Evolutionary conservation across 2,888 invertebrate genomes (phyloP), one percentile per base, ranked within the genome.

Genomic region (Laspeyria flexula): DNA sequence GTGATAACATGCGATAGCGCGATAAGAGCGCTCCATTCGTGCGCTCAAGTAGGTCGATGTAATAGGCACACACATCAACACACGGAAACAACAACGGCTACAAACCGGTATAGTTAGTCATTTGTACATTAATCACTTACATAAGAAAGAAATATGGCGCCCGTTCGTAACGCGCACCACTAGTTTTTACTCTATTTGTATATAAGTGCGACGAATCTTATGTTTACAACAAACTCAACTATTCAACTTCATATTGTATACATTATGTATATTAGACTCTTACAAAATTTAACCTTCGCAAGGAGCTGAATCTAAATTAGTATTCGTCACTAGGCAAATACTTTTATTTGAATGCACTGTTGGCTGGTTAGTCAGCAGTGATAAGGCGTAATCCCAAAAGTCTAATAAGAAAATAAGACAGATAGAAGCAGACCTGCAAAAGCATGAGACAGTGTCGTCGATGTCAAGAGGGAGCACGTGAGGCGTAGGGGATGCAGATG

Each of bases 361-460:
- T n/a, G n/a, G n/a, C n/a, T n/a, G n/a, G n/a, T n/a, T n/a, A n/a
- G n/a, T n/a, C n/a, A n/a, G n/a, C n/a, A n/a, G n/a, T n/a, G n/a
- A n/a, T n/a, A n/a, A n/a, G n/a, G n/a, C n/a, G n/a, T n/a, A n/a
- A n/a, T n/a, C n/a, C n/a, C n/a, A n/a, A n/a, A n/a, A n/a, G n/a
- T n/a, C n/a, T n/a, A n/a, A n/a, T n/a, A n/a, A n/a, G n/a, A n/a
- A n/a, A n/a, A n/a, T n/a, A n/a, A 55, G 43, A 55, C 44, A 37
- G 44, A 37, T 43, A 40, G 46, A 41, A 71, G 9, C 79, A 90
- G 91, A 96, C 96, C 96, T 96, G 95, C 96, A 96, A 89, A 96
- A 96, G 84, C 96, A 96, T 75, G 95, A 95, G 83, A 96, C 95
- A 55, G 96, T 95, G 67, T 95, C 94, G 82, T 96, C 95, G 70